Evolutionary conservation across 2,113 vertebrate species (phyloP).

Genomic region (human): DNA sequence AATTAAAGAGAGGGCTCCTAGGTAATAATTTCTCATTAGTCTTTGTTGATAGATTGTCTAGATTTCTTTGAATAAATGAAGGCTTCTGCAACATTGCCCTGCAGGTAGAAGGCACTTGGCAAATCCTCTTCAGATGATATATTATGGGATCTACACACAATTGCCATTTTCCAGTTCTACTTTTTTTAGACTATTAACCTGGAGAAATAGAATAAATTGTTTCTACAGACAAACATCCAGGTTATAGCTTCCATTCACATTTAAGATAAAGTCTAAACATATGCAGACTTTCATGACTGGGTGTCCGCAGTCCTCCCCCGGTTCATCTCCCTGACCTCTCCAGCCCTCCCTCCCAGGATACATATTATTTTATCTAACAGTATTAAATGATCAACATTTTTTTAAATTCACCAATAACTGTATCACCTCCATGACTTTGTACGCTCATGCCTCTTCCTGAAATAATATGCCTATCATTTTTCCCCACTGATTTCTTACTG

Average conservation of each 20-base stretch:
- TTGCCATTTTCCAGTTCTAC: neutral
- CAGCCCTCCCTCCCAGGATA: neutral
- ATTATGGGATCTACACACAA: neutral
- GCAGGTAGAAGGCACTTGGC: neutral
- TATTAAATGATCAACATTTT: neutral
- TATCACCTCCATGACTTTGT: neutral
- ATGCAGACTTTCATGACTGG: neutral
- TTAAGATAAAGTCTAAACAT: neutral
- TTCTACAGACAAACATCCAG: neutral
- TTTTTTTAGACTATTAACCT: neutral
- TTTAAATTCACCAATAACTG: neutral
- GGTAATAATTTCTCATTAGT: neutral
- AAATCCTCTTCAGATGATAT: neutral
- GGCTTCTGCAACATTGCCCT: neutral
- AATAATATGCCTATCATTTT: neutral
- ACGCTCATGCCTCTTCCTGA: neutral
- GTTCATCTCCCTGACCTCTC: neutral
- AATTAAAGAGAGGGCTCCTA: neutral
- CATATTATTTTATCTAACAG: no score
- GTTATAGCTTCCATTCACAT: neutral
- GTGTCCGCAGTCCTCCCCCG: neutral
- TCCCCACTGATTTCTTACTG: neutral
- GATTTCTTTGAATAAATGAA: neutral
- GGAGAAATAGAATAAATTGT: neutral
- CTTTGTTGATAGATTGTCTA: neutral